Evolutionary conservation across 1,140 invertebrate genomes (phyloP).

Genomic region (Planococcus citri): DNA sequence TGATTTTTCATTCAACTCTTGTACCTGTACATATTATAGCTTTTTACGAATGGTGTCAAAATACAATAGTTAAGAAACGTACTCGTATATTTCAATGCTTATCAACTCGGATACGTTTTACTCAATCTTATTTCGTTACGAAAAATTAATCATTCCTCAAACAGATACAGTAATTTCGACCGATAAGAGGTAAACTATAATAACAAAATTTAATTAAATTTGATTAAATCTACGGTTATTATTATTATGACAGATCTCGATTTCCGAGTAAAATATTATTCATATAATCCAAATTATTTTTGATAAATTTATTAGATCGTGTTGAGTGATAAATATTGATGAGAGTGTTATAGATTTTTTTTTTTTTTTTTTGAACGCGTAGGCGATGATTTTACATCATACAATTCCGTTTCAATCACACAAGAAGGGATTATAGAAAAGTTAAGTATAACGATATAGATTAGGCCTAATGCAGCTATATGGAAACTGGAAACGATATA

Average conservation of each 20-base stretch:
- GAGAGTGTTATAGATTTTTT: neutral
- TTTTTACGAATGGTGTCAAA: no score
- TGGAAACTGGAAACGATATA: neutral
- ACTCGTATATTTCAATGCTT: no score
- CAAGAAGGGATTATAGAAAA: neutral
- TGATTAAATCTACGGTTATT: neutral
- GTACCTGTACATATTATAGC: no score
- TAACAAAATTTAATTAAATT: neutral
- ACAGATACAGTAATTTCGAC: neutral
- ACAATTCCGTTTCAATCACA: neutral
- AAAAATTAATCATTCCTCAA: neutral
- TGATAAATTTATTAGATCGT: neutral
- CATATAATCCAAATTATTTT: neutral
- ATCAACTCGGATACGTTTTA: no score
- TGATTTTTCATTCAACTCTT: no score
- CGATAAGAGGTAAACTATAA: neutral
- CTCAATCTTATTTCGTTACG: no score
- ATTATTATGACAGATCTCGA: neutral
- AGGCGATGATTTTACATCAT: slow-evolving; percentile 1
- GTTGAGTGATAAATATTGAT: neutral
- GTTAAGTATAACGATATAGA: neutral
- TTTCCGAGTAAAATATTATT: neutral
- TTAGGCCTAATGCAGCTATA: neutral
- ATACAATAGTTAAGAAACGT: no score
- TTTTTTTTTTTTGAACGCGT: neutral